Conservation (phyloP, 2,113 vertebrate genomes). For the Apteryx mantelli region DNA sequence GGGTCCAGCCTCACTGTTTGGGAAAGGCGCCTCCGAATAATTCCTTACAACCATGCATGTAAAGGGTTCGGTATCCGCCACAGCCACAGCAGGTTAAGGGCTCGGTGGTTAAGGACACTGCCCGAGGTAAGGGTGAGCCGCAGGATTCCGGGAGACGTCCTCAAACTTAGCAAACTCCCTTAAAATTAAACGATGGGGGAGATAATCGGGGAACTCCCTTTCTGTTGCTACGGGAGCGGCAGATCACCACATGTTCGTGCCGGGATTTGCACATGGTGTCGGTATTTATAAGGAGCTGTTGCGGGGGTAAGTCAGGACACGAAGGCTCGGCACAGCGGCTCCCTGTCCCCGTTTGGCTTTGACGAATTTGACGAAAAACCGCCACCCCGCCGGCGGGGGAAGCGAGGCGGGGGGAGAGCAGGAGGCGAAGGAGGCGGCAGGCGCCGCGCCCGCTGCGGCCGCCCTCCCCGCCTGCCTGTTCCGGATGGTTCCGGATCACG, state of each 20-base stretch:
- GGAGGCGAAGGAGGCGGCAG: conserved; percentile 48
- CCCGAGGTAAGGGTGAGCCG: background rate
- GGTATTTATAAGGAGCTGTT: background rate
- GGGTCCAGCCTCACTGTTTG: background rate
- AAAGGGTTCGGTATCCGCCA: background rate
- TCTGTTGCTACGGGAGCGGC: background rate
- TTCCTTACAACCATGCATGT: background rate
- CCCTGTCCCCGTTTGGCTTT: background rate
- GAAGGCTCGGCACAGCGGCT: background rate
- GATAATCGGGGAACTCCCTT: background rate
- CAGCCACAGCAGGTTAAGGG: rapidly evolving
- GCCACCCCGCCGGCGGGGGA: background rate
- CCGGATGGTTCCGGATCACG: background rate
- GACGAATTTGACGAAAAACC: background rate
- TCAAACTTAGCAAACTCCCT: conserved; percentile 2
- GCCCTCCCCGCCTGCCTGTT: background rate
- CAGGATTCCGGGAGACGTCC: background rate
- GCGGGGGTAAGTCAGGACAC: background rate
- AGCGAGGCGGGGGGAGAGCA: conserved; percentile 22
- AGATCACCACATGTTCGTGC: background rate
- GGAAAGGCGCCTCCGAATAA: background rate
- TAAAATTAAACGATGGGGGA: background rate
- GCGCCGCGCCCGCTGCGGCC: background rate
- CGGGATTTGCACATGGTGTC: background rate
- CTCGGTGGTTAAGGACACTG: background rate